Percentiles rank a stretch among this genome's conserved stretches.
These are phyloP conservation scores for Anthophora plumipes DNA, from an alignment of 2,888 invertebrate species.

Conservation along the genomic window DNA sequence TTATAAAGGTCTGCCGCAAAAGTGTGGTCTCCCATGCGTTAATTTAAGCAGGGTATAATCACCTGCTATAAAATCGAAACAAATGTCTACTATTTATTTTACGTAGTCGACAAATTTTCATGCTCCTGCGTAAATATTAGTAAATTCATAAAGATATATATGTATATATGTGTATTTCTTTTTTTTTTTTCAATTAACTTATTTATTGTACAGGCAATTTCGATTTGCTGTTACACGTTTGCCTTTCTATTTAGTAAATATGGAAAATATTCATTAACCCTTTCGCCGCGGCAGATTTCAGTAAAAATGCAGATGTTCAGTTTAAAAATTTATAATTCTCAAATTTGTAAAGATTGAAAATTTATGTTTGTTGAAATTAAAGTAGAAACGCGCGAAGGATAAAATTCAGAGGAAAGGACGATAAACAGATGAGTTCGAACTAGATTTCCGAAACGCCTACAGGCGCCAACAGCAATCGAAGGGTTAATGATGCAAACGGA, in stretches of 20 bases:
- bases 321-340: too few species aligned
- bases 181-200: background rate
- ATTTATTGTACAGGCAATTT: conserved; percentile 20
- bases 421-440: too few species aligned
- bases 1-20: conserved; percentile 62
- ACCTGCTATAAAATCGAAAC: conserved; percentile 17
- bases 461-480: too few species aligned
- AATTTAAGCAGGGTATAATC: conserved; percentile 17
- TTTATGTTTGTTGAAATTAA: too few species aligned
- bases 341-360: too few species aligned
- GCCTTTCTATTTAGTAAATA: conserved; percentile 6
- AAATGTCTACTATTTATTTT: conserved; percentile 32
- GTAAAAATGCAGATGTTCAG: too few species aligned
- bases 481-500: too few species aligned
- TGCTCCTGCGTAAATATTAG: conserved; percentile 9
- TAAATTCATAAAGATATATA: background rate
- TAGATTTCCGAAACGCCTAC: too few species aligned
- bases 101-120: conserved; percentile 12
- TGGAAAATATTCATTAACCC: conserved; percentile 1
- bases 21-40: conserved; percentile 59
- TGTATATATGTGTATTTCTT: conserved; percentile 1
- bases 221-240: conserved; percentile 3
- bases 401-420: too few species aligned
- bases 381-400: too few species aligned
- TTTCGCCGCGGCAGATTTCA: too few species aligned